Conservation (phyloP, 2,113 vertebrate genomes). For the Eubucco bourcierii region DNA sequence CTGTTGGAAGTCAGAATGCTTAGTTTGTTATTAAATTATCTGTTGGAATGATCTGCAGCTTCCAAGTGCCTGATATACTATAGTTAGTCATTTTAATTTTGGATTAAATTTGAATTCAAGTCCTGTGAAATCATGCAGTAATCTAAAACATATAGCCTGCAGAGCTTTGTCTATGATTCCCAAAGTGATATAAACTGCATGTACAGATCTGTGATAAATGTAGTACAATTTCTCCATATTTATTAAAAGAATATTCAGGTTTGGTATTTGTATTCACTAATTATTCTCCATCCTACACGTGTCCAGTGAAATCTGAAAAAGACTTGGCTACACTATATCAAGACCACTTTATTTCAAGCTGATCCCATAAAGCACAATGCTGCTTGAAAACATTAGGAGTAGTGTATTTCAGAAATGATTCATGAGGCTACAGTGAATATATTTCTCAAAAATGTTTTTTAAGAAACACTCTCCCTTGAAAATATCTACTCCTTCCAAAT, state of each 20-base stretch:
- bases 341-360: not conserved
- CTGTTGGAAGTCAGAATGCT: not conserved
- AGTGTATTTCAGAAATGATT: not conserved
- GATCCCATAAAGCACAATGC: not conserved
- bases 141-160: conserved; percentile 20
- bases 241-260: not conserved
- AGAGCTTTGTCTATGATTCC: not conserved
- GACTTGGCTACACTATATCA: not conserved
- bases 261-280: not conserved
- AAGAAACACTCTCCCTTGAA: not conserved
- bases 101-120: conserved; percentile 32
- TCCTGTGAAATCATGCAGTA: conserved; percentile 44
- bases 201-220: not conserved
- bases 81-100: conserved; percentile 30
- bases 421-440: not conserved
- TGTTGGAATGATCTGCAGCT: not conserved
- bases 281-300: not conserved
- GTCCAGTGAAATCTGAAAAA: not conserved
- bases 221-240: not conserved
- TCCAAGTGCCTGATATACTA: not conserved
- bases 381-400: not conserved
- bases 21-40: not conserved
- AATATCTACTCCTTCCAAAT: not conserved
- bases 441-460: not conserved
- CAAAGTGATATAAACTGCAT: not conserved